Percentiles rank a stretch among this genome's conserved stretches.
Conservation (phyloP, 2,888 invertebrate genomes). For the Cancer borealis region DNA sequence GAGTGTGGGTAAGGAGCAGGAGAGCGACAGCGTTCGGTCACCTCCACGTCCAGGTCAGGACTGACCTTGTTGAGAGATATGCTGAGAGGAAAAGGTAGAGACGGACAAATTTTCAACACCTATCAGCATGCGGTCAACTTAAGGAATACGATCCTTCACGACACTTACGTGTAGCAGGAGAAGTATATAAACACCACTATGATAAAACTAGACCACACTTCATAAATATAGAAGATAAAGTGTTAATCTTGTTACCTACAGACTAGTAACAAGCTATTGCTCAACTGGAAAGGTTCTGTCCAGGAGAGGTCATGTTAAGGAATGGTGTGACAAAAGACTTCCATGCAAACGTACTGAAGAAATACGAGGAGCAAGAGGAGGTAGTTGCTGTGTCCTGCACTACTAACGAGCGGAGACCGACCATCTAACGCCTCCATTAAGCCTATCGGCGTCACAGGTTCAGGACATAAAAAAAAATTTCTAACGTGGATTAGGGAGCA, state of each 20-base stretch:
- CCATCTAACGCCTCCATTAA: no score
- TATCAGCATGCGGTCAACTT: conserved; percentile 47
- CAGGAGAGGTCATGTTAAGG: not conserved
- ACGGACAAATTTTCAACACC: conserved; percentile 31
- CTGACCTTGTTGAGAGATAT: no score
- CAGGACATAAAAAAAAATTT: no score
- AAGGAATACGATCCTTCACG: not conserved
- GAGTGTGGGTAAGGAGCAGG: no score
- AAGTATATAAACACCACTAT: not conserved
- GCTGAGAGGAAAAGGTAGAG: not conserved
- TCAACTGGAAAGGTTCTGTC: conserved; percentile 38
- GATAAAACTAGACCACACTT: not conserved
- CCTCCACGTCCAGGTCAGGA: no score
- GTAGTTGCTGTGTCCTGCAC: not conserved
- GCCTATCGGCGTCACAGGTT: no score
- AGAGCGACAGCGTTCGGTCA: no score
- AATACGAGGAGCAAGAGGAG: not conserved
- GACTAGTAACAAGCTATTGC: conserved; percentile 3
- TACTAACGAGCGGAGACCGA: no score
- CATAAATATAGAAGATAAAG: conserved; percentile 57
- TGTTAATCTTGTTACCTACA: conserved; percentile 37
- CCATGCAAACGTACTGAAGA: not conserved
- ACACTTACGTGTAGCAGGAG: not conserved
- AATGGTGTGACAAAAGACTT: not conserved
- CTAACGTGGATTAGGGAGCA: no score